Base-by-base conservation (phyloP, 2,797 vertebrate species). In the Acipenser transmontanus region DNA sequence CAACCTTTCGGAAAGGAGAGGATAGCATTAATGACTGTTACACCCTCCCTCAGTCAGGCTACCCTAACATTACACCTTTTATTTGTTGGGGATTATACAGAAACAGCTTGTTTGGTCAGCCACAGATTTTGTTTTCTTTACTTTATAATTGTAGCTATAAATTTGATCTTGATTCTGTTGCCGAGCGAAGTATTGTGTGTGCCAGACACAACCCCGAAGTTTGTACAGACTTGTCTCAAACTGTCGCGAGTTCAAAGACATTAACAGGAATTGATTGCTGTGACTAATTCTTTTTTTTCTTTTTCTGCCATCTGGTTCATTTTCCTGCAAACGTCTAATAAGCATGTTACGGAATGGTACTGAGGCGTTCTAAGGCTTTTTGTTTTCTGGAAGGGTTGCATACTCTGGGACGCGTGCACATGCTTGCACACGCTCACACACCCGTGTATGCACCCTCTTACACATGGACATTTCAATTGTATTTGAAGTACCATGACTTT, bases 251-350 rank as follows among this genome's bases (percentile, higher is more conserved):
- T 85, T 87, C 79, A 83, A 81, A 88, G 78, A 80, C 76, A 69
- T 71, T 80, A 83, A 81, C 78, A 81, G 78, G 70, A 82, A 87
- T 87, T 85, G 84, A 88, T 86, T 83, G 77, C 78, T 78, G 76
- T 82, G 78, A 85, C 79, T 83, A 85, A 87, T 85, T 82, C 63
- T 69, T 81, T 77, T 34, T 73, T 68, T 49, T 65, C 63, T 47
- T 17, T 50, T 74, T 73, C 66, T 82, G 70, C 82, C 82, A 86
- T 87, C 78, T 88, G 82, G 74, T 86, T 86, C 62, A 73, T 85
- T 87, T 87, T 82, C 72, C 63, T 80, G 69, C 73, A 74, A 83
- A 82, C 71, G 69, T 81, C 77, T 81, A 85, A 85, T 84, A 83
- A 83, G 74, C 82, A 82, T 79, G 84, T 85, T 85, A 80, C 74